Conservation (phyloP, 1,140 invertebrate species). For the Zaprionus vittiger region DNA sequence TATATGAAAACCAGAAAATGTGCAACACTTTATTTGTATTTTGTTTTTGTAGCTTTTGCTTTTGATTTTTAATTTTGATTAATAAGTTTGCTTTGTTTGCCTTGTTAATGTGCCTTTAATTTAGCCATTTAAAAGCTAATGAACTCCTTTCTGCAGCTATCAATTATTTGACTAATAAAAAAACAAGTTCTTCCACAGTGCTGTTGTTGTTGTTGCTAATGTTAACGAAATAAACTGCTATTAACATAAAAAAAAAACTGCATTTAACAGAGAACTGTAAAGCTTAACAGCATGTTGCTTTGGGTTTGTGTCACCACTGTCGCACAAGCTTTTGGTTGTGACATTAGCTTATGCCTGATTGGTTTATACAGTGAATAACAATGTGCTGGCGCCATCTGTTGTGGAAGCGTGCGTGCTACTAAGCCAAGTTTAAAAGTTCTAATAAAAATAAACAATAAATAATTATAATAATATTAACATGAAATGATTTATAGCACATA, state of each 20-base stretch:
- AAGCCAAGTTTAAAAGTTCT: not conserved
- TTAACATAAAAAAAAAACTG: not conserved
- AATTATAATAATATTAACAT: not conserved
- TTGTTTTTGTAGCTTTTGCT: constrained; percentile 38
- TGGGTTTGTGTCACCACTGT: constrained; percentile 24
- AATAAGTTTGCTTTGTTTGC: constrained; percentile 41
- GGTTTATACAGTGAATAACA: constrained; percentile 10
- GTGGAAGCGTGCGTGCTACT: not conserved
- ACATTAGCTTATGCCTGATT: not conserved
- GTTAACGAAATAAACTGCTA: not conserved
- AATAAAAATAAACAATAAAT: not conserved
- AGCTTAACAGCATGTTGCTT: not conserved
- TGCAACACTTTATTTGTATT: constrained; percentile 33
- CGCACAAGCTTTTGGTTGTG: constrained; percentile 18
- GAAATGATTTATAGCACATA: not conserved
- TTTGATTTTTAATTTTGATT: constrained; percentile 11
- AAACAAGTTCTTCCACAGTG: constrained; percentile 21
- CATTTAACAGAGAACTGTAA: constrained; percentile 15
- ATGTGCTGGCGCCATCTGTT: not conserved
- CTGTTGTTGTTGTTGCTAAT: constrained; percentile 26
- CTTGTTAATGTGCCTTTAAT: constrained; percentile 21
- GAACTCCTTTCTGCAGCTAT: constrained; percentile 14
- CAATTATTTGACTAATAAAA: constrained; percentile 49
- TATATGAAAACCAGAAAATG: constrained; percentile 51
- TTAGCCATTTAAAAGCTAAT: constrained; percentile 26